Conservation (phyloP, 2,888 invertebrate species). For the Mesorhabditis belari region DNA sequence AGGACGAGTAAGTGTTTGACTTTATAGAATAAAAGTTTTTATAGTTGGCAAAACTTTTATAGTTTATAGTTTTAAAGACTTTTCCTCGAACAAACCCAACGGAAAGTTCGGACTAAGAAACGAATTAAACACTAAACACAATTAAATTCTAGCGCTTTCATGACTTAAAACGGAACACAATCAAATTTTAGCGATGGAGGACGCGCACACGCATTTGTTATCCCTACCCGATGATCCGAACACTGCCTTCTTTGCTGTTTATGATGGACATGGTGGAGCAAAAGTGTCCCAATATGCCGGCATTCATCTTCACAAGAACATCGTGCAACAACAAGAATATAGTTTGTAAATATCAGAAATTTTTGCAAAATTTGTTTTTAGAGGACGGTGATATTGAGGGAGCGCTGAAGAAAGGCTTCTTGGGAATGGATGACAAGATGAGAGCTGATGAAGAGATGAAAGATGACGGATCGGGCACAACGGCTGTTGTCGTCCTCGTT, state of each 20-base stretch:
- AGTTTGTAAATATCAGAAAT: constrained; percentile 11
- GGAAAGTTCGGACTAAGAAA: no score
- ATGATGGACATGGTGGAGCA: constrained; percentile 79
- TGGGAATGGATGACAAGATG: constrained; percentile 86
- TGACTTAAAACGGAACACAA: neutral
- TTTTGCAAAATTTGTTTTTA: constrained; percentile 30
- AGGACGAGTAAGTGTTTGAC: constrained; percentile 66
- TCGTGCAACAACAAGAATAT: constrained; percentile 63
- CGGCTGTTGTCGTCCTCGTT: constrained; percentile 70
- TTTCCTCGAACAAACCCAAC: no score
- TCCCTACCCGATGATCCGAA: constrained; percentile 76
- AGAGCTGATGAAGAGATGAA: constrained; percentile 70
- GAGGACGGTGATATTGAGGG: constrained; percentile 73
- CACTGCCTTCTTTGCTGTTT: constrained; percentile 90
- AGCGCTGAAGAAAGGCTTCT: constrained; percentile 80
- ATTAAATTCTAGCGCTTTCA: neutral
- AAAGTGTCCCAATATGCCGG: constrained; percentile 78
- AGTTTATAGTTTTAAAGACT: no score
- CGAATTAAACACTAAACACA: no score
- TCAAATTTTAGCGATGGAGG: constrained; percentile 74
- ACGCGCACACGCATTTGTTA: constrained; percentile 90
- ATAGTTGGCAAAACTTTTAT: neutral
- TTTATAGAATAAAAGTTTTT: constrained; percentile 1
- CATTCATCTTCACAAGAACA: constrained; percentile 84
- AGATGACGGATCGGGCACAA: constrained; percentile 88